A percentile compares a stretch with the other conserved stretches of the same genome.
These are phyloP conservation scores for Drosophila kepulauana DNA, from an alignment of 1,140 invertebrate species.

Conservation along the genomic window DNA sequence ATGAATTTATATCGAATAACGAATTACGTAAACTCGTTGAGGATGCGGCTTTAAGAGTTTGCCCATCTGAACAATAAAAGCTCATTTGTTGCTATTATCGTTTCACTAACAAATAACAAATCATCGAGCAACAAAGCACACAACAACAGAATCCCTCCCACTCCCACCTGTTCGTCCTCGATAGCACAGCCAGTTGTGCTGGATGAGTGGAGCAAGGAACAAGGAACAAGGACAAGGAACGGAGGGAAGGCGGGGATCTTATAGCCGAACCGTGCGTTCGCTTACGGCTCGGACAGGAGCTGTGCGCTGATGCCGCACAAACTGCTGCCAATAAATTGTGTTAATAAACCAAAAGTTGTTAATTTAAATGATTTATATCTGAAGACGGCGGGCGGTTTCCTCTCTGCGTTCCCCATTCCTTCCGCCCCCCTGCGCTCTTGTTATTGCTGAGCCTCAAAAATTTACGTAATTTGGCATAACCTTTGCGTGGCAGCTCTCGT, in stretches of 20 bases:
- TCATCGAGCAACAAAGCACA: conserved; percentile 57
- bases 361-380: conserved; percentile 85
- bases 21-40: conserved; percentile 57
- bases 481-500: conserved; percentile 37
- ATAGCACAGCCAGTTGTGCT: neutral
- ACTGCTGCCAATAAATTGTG: conserved; percentile 84
- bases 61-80: conserved; percentile 77
- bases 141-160: conserved; percentile 9
- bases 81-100: conserved; percentile 83
- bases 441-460: conserved; percentile 80
- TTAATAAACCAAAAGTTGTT: conserved; percentile 85
- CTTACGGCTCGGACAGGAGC: conserved; percentile 55
- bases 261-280: conserved; percentile 52
- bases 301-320: conserved; percentile 73
- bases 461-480: conserved; percentile 81
- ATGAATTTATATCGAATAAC: conserved; percentile 80
- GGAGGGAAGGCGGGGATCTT: conserved; percentile 2
- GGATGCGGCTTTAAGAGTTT: conserved; percentile 61
- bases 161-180: conserved; percentile 36
- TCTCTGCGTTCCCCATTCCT: neutral
- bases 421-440: conserved; percentile 20
- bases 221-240: neutral
- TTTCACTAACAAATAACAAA: conserved; percentile 83
- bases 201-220: neutral
- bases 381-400: conserved; percentile 21